Evolutionary conservation across 1,140 invertebrate genomes (phyloP), one percentile per base, ranked within the genome.

Genomic region (Pachypsylla venusta): DNA sequence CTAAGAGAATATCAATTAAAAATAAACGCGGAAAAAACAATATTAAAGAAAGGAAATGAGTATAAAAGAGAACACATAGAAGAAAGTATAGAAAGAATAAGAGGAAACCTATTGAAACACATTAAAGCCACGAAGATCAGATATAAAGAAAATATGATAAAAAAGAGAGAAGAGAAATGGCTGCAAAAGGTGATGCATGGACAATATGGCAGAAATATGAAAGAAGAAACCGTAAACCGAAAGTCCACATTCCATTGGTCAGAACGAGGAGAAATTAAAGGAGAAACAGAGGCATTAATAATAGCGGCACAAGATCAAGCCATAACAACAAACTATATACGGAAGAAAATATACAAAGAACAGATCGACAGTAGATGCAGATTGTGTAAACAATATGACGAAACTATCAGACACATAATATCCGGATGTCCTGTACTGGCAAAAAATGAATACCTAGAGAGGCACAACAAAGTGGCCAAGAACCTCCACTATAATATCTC

Each of bases 251-350:
- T 3, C 13, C n/a, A 55, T 2, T 55, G 54, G 54, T 22, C 24
- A 25, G 12, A 4, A 25, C 3, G n/a, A 25, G 54, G 54, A 25
- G 20, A n/a, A 4, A 5, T 48, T 19, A 48, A 48, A 48, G 42
- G 42, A 48, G 42, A 48, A 48, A 48, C 42, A 10, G 54, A 55
- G 24, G 13, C 19, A 12, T 16, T 55, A 22, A 55, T 55, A 24
- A 25, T 27, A 55, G 54, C 54, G n/a, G 22, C 22, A 5, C 54
- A 55, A 22, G 54, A 55, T n/a, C 54, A 55, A 55, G 54, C 54
- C 4, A 55, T 55, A 25, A 27, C 54, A 27, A 55, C 54, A 22
- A 55, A 55, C 24, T 55, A 55, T n/a, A 24, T 25, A 24, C n/a
- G 24, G 16, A 27, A n/a, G 22, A 55, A 22, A 25, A 27, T 55